A percentile compares a stretch with the other conserved stretches of the same genome.
phyloP scores from a whole-genome alignment of 2,888 invertebrate species.

The Tenodera sinensis region DNA sequence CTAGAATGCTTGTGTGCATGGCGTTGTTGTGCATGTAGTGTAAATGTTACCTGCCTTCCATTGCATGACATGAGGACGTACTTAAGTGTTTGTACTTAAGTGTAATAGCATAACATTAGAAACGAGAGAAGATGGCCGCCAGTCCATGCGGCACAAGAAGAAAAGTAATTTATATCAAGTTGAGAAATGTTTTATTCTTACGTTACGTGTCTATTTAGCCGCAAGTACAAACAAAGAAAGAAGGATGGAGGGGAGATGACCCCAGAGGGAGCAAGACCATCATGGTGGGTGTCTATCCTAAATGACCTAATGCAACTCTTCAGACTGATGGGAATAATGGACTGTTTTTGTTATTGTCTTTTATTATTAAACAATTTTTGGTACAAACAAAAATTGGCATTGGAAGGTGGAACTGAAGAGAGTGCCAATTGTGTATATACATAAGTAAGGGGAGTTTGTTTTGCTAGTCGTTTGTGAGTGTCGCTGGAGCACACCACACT shows the following conservation, averaged over 20 bases:
- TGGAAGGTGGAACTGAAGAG: neutral
- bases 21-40: too few relatives aligned
- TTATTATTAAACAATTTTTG: constrained; percentile 18
- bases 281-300: neutral
- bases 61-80: neutral
- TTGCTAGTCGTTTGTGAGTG: constrained; percentile 25
- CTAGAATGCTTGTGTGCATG: neutral
- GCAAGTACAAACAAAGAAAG: constrained; percentile 5
- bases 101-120: neutral
- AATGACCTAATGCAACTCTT: constrained; percentile 4
- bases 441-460: constrained; percentile 6
- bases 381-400: constrained; percentile 19
- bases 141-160: neutral
- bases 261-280: too few relatives aligned
- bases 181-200: constrained; percentile 11
- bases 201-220: constrained; percentile 12
- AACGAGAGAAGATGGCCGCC: too few relatives aligned
- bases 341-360: constrained; percentile 14
- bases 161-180: constrained; percentile 5
- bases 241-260: neutral
- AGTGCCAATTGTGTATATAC: neutral
- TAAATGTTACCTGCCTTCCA: neutral
- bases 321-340: constrained; percentile 16
- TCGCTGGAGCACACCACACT: constrained; percentile 20
- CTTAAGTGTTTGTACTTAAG: constrained; percentile 11